These are phyloP conservation scores for Rhorus exstirpatorius DNA, from an alignment of 2,888 invertebrate genomes.

Conservation along the genomic window DNA sequence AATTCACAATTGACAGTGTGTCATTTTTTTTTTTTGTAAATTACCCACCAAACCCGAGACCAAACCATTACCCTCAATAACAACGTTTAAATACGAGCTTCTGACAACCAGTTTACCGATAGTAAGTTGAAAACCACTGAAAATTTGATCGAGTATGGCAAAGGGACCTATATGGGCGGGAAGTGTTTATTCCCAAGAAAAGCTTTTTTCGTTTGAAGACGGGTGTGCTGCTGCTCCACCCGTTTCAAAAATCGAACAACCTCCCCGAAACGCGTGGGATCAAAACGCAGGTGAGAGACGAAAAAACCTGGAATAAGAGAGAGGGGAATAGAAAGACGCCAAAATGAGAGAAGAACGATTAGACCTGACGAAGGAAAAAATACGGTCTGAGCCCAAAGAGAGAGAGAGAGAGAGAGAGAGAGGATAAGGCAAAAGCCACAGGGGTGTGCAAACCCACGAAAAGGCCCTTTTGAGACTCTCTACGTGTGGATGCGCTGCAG, in stretches of 20 bases:
- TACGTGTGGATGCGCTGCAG: not conserved
- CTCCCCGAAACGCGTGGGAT: slow-evolving; percentile 50
- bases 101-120: not conserved
- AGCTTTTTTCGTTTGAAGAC: slow-evolving; percentile 33
- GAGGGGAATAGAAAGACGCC: not conserved
- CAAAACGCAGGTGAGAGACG: slow-evolving; percentile 6
- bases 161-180: not conserved
- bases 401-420: too few relatives aligned
- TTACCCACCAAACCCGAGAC: too few relatives aligned
- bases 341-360: slow-evolving; percentile 18
- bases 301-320: not conserved
- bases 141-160: not conserved
- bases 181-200: slow-evolving; percentile 30
- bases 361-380: slow-evolving; percentile 46
- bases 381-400: slow-evolving; percentile 2
- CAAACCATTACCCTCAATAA: too few relatives aligned
- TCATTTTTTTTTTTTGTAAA: too few relatives aligned
- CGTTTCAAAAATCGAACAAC: slow-evolving; percentile 34
- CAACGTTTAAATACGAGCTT: too few relatives aligned
- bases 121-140: slow-evolving; percentile 35
- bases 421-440: slow-evolving; percentile 5
- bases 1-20: too few relatives aligned
- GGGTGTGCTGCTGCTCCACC: slow-evolving; percentile 24
- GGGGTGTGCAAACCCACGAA: slow-evolving; percentile 64
- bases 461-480: slow-evolving; percentile 55